These are phyloP conservation scores for Anhinga anhinga DNA, from an alignment of 2,113 vertebrate species.

Conservation along the genomic window DNA sequence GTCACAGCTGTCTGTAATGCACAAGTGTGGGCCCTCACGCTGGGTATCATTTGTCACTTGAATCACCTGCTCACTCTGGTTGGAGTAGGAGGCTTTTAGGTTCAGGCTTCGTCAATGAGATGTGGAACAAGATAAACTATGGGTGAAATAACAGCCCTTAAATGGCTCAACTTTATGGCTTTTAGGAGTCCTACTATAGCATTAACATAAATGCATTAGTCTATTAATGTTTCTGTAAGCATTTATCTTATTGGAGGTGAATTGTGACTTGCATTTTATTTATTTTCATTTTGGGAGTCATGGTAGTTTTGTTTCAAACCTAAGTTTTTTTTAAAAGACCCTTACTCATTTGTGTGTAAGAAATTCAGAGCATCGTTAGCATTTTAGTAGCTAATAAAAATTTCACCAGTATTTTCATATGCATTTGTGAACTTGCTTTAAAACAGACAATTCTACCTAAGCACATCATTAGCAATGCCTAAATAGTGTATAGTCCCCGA, in stretches of 20 bases:
- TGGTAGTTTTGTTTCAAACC: not conserved
- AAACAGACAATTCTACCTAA: not conserved
- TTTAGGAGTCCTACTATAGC: not conserved
- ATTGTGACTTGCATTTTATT: not conserved
- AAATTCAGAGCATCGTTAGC: not conserved
- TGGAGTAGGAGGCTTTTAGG: not conserved
- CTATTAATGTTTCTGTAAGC: not conserved
- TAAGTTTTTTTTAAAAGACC: not conserved
- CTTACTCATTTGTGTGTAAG: not conserved
- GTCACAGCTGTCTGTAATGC: not conserved
- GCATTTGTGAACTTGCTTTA: not conserved
- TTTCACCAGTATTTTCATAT: not conserved
- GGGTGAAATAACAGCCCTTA: not conserved
- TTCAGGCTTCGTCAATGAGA: not conserved
- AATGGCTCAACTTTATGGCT: not conserved
- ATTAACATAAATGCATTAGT: rapidly evolving
- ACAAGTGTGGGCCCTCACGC: not conserved
- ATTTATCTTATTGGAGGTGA: not conserved
- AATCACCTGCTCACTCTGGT: not conserved
- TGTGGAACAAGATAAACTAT: not conserved
- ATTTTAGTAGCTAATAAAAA: not conserved
- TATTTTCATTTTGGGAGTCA: not conserved
- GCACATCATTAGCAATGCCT: not conserved
- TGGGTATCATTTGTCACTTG: not conserved
- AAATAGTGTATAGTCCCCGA: not conserved